Evolutionary conservation across 2,797 vertebrate genomes (phyloP).

Genomic region (Glossophaga mutica): DNA sequence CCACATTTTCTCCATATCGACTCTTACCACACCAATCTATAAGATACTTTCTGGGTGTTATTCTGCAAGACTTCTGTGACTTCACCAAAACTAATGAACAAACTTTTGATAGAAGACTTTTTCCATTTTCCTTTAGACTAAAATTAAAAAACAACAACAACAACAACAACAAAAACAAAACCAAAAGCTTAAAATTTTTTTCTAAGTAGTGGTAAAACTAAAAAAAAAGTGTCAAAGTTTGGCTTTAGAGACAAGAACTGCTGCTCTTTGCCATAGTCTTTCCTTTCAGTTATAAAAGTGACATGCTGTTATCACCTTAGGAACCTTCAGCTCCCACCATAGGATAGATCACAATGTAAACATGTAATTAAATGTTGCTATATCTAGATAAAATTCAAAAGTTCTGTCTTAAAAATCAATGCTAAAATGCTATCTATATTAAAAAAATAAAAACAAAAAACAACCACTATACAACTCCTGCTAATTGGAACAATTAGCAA

Average conservation of each 20-base stretch:
- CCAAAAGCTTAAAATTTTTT: not conserved
- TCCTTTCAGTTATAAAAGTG: not conserved
- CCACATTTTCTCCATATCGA: not conserved
- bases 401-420: constrained; percentile 19
- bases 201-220: not conserved
- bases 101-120: not conserved
- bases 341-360: not conserved
- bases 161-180: not conserved
- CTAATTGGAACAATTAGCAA: not conserved
- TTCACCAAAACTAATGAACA: not conserved
- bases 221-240: not conserved
- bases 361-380: not conserved
- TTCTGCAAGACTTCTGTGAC: not conserved
- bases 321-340: not conserved
- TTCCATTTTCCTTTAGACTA: not conserved
- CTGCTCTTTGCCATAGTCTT: not conserved
- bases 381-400: not conserved
- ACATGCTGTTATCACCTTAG: not conserved
- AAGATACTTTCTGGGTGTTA: not conserved
- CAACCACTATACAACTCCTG: not conserved
- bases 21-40: not conserved
- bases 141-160: not conserved
- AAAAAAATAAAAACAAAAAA: not conserved
- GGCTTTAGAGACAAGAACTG: not conserved
- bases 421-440: not conserved